Conservation (phyloP, 2,797 vertebrate species). For the Moxostoma hubbsi region DNA sequence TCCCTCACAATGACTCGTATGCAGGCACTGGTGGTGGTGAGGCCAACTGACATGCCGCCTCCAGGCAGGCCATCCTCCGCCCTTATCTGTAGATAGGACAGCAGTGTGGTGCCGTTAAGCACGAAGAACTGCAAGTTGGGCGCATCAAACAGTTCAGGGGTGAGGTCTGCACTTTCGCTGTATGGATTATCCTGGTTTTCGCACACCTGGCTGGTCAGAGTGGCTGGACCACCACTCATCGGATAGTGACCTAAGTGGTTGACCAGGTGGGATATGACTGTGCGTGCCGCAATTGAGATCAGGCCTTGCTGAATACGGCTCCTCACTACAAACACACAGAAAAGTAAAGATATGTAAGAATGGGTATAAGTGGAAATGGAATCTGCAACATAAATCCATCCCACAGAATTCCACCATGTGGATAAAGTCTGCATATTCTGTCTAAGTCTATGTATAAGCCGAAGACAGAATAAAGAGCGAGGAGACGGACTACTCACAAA, state of each 20-base stretch:
- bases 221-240: slow-evolving; percentile 95
- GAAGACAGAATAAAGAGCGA: no score
- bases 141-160: slow-evolving; percentile 94
- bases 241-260: slow-evolving; percentile 98
- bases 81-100: slow-evolving; percentile 91
- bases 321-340: slow-evolving; percentile 81
- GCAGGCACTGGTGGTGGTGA: slow-evolving; percentile 89
- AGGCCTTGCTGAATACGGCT: slow-evolving; percentile 94
- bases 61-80: slow-evolving; percentile 91
- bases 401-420: neutral
- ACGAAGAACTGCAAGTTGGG: slow-evolving; percentile 98
- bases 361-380: neutral
- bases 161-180: slow-evolving; percentile 91
- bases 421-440: no score
- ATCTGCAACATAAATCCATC: no score
- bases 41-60: slow-evolving; percentile 91
- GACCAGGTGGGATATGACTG: slow-evolving; percentile 95
- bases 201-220: slow-evolving; percentile 95
- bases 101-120: slow-evolving; percentile 92
- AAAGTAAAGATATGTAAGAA: neutral
- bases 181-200: slow-evolving; percentile 98
- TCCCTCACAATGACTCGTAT: slow-evolving; percentile 95
- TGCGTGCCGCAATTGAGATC: slow-evolving; percentile 94
- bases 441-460: no score
- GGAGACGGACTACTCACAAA: no score